phyloP scores from a whole-genome alignment of 2,888 invertebrate species.

The Synergus itoensis region DNA sequence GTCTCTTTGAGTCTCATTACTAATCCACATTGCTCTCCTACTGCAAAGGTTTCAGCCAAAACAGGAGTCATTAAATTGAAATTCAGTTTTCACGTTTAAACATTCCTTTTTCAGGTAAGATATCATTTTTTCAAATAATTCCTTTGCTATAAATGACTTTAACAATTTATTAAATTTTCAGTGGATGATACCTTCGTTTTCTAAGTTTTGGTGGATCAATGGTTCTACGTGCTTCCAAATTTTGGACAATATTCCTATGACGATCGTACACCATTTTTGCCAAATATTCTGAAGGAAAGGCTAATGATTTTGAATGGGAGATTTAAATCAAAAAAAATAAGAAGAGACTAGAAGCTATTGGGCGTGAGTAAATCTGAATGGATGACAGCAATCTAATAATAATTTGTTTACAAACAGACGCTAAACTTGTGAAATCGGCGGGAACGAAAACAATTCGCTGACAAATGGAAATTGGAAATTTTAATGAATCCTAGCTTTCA shows the following conservation, averaged over 20 bases:
- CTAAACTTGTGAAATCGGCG: neutral
- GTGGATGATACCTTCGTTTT: neutral
- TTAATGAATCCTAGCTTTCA: neutral
- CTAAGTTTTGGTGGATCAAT: neutral
- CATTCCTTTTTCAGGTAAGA: neutral
- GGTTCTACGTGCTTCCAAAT: neutral
- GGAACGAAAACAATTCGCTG: neutral
- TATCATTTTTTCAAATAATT: neutral
- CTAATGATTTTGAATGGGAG: neutral
- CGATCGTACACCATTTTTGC: neutral
- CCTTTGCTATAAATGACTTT: neutral
- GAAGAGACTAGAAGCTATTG: neutral
- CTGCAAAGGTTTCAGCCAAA: constrained; percentile 72
- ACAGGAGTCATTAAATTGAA: constrained; percentile 50
- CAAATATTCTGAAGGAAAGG: neutral
- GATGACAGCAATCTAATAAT: neutral
- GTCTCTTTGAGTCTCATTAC: neutral
- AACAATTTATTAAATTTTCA: neutral
- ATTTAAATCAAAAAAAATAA: neutral
- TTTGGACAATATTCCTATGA: neutral
- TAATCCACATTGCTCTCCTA: constrained; percentile 60
- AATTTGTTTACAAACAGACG: neutral
- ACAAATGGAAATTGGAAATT: neutral
- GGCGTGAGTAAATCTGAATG: neutral
- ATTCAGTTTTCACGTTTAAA: neutral